A percentile compares a stretch with the other conserved stretches of the same genome.
phyloP scores from a whole-genome alignment of 2,888 invertebrate species.

The Rhagium mordax region DNA sequence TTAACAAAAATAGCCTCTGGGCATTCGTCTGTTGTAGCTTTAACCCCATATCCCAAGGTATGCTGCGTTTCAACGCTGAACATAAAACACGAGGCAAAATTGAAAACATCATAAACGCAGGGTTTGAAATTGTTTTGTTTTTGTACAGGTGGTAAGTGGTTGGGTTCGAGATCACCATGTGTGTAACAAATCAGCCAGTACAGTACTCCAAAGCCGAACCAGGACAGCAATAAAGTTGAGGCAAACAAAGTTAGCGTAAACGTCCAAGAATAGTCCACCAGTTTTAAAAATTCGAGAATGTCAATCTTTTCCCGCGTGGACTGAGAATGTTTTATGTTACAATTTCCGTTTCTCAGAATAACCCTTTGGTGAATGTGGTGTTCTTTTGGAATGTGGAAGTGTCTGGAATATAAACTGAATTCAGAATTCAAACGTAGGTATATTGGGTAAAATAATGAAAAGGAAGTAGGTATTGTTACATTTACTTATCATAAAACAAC shows the following conservation, averaged over 20 bases:
- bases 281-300: constrained; percentile 50
- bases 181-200: constrained; percentile 91
- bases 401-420: constrained; percentile 8
- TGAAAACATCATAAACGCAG: constrained; percentile 86
- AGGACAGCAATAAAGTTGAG: constrained; percentile 87
- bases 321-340: constrained; percentile 51
- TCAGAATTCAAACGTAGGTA: too few species aligned
- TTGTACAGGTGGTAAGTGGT: constrained; percentile 71
- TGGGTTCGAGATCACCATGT: constrained; percentile 86
- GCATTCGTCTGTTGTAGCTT: constrained; percentile 90
- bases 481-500: too few species aligned
- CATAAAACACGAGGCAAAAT: constrained; percentile 91
- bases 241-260: constrained; percentile 81
- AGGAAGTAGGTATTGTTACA: too few species aligned
- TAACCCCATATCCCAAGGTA: constrained; percentile 89
- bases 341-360: constrained; percentile 55
- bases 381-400: neutral
- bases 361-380: constrained; percentile 41
- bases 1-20: constrained; percentile 92
- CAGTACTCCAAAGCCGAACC: constrained; percentile 87
- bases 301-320: constrained; percentile 73
- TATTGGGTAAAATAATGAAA: too few species aligned
- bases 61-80: constrained; percentile 96
- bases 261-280: constrained; percentile 56
- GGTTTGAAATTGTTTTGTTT: constrained; percentile 78